Conservation (phyloP, 2,113 vertebrate species). For the Colaptes auratus region DNA sequence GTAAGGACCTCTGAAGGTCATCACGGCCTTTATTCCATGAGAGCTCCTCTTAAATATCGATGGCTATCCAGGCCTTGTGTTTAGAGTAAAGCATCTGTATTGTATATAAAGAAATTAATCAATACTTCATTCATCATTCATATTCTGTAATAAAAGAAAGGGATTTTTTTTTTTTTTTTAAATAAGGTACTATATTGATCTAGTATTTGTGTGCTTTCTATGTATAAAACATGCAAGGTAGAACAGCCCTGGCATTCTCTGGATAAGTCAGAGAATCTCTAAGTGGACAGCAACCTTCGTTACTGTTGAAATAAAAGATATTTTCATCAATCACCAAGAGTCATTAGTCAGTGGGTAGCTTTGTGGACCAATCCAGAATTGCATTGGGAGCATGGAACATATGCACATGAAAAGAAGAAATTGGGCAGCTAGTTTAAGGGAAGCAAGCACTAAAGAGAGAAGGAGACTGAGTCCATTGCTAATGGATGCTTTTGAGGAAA, state of each 20-base stretch:
- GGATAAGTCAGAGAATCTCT: not conserved
- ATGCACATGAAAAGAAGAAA: not conserved
- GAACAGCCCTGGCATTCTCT: not conserved
- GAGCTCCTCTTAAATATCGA: slow-evolving; percentile 51
- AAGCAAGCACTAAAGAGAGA: not conserved
- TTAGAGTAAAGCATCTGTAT: slow-evolving; percentile 40
- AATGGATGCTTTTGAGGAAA: not conserved
- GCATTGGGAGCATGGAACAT: not conserved
- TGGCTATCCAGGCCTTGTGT: slow-evolving; percentile 29
- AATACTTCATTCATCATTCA: slow-evolving; percentile 34
- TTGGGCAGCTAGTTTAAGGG: fast-evolving
- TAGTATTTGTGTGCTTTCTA: not conserved
- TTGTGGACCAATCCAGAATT: not conserved
- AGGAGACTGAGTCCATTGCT: not conserved
- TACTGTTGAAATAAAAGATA: not conserved
- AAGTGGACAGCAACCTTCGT: not conserved
- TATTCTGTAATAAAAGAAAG: slow-evolving; percentile 27
- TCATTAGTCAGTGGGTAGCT: not conserved
- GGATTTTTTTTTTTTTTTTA: slow-evolving; percentile 43
- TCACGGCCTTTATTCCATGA: slow-evolving; percentile 48
- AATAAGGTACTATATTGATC: slow-evolving; percentile 19
- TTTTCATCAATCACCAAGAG: not conserved
- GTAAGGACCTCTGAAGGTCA: slow-evolving; percentile 71
- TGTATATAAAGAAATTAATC: slow-evolving; percentile 15
- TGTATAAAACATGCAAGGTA: not conserved